Base-by-base conservation (phyloP, 2,888 invertebrate genomes). In the Pterobdella sp. region DNA sequence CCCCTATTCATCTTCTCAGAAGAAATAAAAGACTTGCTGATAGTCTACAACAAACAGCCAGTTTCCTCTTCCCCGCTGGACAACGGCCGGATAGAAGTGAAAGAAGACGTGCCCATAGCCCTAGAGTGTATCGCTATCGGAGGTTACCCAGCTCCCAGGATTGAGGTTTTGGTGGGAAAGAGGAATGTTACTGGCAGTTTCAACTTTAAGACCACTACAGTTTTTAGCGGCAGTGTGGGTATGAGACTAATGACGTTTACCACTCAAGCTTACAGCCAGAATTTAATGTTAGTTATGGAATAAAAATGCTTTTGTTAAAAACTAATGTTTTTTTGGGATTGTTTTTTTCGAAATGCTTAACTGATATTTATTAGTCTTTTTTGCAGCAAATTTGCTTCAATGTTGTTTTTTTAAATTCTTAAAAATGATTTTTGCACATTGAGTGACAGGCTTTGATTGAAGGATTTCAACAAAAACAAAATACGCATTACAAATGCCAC, bases 221-320 rank as follows among this genome's bases (percentile, higher is more conserved):
- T 37, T 1, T 36, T 74, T 60, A 64, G 42, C 66, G 72, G 72
- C 1, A 32, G 22, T 22, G n/a, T 36, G 42, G 74, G 74, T n/a
- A 56, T 74, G 74, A 37, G 66, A 22, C 18, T 56, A 29, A 69
- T 74, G 35, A 63, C 69, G 10, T 74, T 52, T 67, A 49, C 18
- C 22, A 70, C 72, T 10, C 68, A 74, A 42, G 34, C 64, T 4
- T 73, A 56, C 65, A 64, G 60, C 34, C 49, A 60, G 14, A 34
- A 34, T 34, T 18, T 67, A 26, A 34, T 22, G 67, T 67, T 14
- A 26, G 60, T 56, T 56, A 22, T 22, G 60, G 60, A n/a, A n/a
- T n/a, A n/a, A n/a, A n/a, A n/a, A n/a, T 56, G 4, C 10, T 7
- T 7, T 42, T 42, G 42, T 42, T 42, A 18, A 26, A 22, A 26